These are phyloP conservation scores for Hemiscyllium ocellatum DNA, from an alignment of 2,113 vertebrate genomes.

Conservation along the genomic window DNA sequence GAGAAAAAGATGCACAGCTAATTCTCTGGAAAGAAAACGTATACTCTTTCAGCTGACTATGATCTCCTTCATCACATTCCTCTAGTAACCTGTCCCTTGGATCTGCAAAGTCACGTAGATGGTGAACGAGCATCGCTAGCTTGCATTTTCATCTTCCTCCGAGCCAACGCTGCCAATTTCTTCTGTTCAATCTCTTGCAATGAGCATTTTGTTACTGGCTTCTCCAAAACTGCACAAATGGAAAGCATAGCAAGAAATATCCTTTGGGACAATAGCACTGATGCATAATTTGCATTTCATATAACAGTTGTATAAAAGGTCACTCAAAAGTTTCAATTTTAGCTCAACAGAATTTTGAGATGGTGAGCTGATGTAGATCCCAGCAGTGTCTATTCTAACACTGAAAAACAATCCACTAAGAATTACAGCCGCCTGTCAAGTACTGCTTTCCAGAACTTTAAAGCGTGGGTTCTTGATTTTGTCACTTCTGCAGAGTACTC, in stretches of 20 bases:
- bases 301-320: not conserved
- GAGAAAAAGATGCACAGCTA: not conserved
- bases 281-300: not conserved
- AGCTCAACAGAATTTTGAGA: not conserved
- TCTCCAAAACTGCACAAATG: not conserved
- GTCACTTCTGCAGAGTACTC: not conserved
- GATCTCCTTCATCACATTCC: not conserved
- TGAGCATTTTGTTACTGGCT: slow-evolving; percentile 61
- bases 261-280: not conserved
- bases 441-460: not conserved
- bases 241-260: not conserved
- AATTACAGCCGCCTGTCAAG: not conserved
- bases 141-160: slow-evolving; percentile 67
- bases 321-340: not conserved
- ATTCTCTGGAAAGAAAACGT: slow-evolving; percentile 4
- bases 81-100: slow-evolving; percentile 1
- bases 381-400: not conserved
- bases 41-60: not conserved
- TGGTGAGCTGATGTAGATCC: not conserved
- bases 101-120: slow-evolving; percentile 43
- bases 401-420: not conserved
- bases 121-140: slow-evolving; percentile 48
- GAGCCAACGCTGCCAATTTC: slow-evolving; percentile 79
- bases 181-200: slow-evolving; percentile 85
- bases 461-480: not conserved